Conservation (phyloP, 2,113 vertebrate genomes). For the Megaceryle torquata region DNA sequence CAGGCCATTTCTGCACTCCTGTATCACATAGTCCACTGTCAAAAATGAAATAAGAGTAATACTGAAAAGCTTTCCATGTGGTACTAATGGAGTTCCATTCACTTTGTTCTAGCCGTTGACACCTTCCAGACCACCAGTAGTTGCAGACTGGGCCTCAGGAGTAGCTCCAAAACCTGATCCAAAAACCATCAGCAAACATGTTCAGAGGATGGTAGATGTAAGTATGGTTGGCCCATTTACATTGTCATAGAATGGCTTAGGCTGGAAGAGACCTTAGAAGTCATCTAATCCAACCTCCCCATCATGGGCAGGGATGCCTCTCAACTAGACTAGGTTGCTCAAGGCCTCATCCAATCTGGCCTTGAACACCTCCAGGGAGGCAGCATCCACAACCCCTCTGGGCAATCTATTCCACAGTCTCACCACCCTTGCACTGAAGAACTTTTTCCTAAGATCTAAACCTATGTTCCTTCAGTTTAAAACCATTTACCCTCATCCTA, state of each 20-base stretch:
- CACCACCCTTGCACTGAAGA: too few relatives aligned
- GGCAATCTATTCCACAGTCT: too few relatives aligned
- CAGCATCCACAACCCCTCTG: too few relatives aligned
- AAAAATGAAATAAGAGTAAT: background rate
- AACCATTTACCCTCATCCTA: too few relatives aligned
- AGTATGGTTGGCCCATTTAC: constrained; percentile 54
- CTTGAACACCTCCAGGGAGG: too few relatives aligned
- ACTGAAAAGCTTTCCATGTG: background rate
- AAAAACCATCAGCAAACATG: constrained; percentile 93
- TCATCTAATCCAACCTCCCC: too few relatives aligned
- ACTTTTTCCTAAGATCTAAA: too few relatives aligned
- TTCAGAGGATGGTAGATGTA: constrained; percentile 97
- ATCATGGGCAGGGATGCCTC: too few relatives aligned
- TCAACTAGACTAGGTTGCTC: too few relatives aligned
- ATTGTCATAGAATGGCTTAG: background rate
- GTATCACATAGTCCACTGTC: background rate
- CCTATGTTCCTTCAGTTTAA: too few relatives aligned
- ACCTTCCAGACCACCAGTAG: constrained; percentile 88
- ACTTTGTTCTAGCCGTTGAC: constrained; percentile 83
- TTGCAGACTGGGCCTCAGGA: constrained; percentile 93
- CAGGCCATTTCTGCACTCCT: background rate
- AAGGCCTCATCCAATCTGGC: too few relatives aligned
- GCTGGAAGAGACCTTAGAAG: too few relatives aligned
- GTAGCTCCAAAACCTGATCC: constrained; percentile 92
- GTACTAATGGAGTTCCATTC: background rate